Conservation (phyloP, 2,113 vertebrate species). For the Microcebus griseorufus region DNA sequence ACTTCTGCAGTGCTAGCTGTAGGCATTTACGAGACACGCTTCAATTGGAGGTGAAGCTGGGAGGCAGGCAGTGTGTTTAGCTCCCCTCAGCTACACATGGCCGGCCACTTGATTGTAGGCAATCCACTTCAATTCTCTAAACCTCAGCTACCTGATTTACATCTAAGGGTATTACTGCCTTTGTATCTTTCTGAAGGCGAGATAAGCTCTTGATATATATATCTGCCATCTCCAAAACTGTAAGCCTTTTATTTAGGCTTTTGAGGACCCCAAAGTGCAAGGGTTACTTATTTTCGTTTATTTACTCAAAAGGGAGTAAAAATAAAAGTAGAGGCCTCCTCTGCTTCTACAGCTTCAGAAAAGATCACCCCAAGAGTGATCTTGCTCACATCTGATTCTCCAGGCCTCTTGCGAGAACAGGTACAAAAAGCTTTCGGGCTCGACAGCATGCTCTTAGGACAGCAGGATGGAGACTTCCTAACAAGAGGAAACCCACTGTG, state of each 20-base stretch:
- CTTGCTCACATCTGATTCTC: neutral
- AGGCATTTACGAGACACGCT: neutral
- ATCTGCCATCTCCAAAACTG: neutral
- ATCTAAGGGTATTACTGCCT: neutral
- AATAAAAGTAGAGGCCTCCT: neutral
- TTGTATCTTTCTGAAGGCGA: slow-evolving; percentile 12
- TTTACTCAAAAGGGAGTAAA: neutral
- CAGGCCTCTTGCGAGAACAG: neutral
- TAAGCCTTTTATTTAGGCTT: neutral
- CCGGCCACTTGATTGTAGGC: neutral
- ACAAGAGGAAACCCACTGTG: neutral
- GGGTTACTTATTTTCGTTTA: neutral
- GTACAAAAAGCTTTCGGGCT: neutral
- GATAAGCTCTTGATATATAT: neutral
- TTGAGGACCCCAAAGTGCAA: neutral
- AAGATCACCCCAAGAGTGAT: neutral
- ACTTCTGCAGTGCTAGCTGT: neutral
- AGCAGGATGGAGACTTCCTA: neutral
- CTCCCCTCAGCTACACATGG: neutral
- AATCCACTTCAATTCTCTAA: neutral
- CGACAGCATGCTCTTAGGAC: neutral
- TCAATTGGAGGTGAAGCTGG: neutral
- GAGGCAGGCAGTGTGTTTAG: neutral
- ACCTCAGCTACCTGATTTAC: neutral
- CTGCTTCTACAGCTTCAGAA: neutral